Evolutionary conservation across 2,113 vertebrate genomes (phyloP).

Genomic region (Chascanopsetta lugubris): DNA sequence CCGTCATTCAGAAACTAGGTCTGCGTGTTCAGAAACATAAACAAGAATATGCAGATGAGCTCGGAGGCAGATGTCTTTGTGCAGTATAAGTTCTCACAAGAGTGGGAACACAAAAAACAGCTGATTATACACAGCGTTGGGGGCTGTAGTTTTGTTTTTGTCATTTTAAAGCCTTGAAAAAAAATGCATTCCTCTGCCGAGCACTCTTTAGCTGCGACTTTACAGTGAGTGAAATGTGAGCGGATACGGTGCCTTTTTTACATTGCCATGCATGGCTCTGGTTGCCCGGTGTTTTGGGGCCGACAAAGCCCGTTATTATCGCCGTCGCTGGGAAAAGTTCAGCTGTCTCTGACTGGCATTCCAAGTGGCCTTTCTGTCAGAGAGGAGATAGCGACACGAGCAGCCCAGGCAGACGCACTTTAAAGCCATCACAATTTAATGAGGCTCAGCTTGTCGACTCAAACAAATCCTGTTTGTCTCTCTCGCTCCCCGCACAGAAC

Average conservation of each 20-base stretch:
- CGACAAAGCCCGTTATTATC: conserved; percentile 61
- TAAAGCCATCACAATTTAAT: conserved; percentile 62
- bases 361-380: conserved; percentile 68
- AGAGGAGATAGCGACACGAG: conserved; percentile 54
- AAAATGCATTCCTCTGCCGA: conserved; percentile 35
- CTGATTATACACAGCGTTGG: conserved; percentile 34
- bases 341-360: conserved; percentile 69
- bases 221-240: conserved; percentile 52
- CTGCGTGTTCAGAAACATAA: conserved; percentile 29
- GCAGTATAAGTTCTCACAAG: conserved; percentile 36
- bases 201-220: conserved; percentile 45
- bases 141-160: neutral
- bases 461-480: conserved; percentile 55
- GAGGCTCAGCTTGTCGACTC: conserved; percentile 51
- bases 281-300: conserved; percentile 46
- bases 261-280: conserved; percentile 56
- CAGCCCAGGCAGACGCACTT: conserved; percentile 46
- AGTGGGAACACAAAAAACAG: conserved; percentile 37
- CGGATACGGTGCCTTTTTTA: conserved; percentile 46
- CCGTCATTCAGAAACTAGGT: conserved; percentile 38
- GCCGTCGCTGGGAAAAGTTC: conserved; percentile 74
- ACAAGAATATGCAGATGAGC: conserved; percentile 36
- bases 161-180: conserved; percentile 30
- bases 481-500: conserved; percentile 79
- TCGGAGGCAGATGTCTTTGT: conserved; percentile 37